These are phyloP conservation scores for Hermaeophaga mercurialis DNA, from an alignment of 2,888 invertebrate genomes.

Conservation along the genomic window DNA sequence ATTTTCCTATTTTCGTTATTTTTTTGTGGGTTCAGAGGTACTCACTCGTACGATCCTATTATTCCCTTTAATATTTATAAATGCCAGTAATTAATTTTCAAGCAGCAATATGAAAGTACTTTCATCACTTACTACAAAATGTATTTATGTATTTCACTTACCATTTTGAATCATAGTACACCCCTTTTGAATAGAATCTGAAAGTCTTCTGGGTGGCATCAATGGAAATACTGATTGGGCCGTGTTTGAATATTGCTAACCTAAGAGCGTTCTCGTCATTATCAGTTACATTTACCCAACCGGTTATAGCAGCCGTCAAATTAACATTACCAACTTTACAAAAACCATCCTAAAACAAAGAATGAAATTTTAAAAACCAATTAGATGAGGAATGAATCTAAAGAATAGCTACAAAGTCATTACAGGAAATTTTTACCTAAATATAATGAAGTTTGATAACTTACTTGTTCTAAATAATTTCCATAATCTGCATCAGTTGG, in stretches of 20 bases:
- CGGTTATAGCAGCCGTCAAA: conserved; percentile 74
- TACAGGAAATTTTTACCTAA: too few relatives aligned
- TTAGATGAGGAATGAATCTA: too few relatives aligned
- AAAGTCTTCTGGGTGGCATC: conserved; percentile 89
- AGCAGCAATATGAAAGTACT: too few relatives aligned
- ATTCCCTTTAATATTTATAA: too few relatives aligned
- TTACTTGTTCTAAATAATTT: conserved; percentile 79
- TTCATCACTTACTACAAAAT: background rate
- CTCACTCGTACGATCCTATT: too few relatives aligned
- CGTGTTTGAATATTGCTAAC: conserved; percentile 83
- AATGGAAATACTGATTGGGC: conserved; percentile 89
- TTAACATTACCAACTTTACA: conserved; percentile 80
- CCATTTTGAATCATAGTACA: conserved; percentile 87
- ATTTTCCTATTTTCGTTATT: too few relatives aligned
- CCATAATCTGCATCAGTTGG: conserved; percentile 92
- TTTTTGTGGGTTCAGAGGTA: too few relatives aligned
- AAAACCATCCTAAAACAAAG: conserved; percentile 75
- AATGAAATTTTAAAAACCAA: too few relatives aligned
- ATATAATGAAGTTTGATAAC: too few relatives aligned
- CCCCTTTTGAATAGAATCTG: conserved; percentile 92
- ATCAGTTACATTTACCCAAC: conserved; percentile 88
- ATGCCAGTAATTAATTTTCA: too few relatives aligned
- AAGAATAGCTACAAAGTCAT: too few relatives aligned
- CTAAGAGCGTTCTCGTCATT: conserved; percentile 74
- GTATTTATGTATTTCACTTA: too few relatives aligned